Evolutionary conservation across 2,888 invertebrate species (phyloP), one percentile per base, ranked within the genome.

Genomic region (Rhodophaea formosa): DNA sequence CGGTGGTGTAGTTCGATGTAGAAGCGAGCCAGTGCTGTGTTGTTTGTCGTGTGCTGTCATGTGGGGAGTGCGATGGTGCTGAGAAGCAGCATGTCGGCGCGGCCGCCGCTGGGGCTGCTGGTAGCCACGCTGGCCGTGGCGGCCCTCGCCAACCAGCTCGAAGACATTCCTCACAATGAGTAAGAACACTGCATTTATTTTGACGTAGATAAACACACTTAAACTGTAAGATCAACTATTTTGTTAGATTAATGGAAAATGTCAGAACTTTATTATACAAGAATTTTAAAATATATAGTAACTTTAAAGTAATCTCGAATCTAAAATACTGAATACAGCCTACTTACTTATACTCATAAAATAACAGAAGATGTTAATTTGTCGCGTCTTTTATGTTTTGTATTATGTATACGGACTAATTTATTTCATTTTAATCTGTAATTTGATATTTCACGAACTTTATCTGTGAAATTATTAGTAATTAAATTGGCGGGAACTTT

Each of bases 151-250:
- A 96, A 96, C 89, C 96, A 96, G 88, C 96, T 96, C 78, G 96
- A 97, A 92, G 96, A 96, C 84, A 97, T 97, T 80, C 97, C 96
- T 61, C 96, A 96, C 86, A 96, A 96, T 90, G 96, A 96, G 97
- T 97, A 93, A 96, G 96, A 59, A 46, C 30, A 16, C 39, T 55
- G 53, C 39, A 29, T 49, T 15, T n/a, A n/a, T n/a, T 44, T 8
- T 14, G 3, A 35, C 8, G 7, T 53, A 35, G n/a, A 23, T 12
- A 46, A 46, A 23, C 10, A 45, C 23, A 17, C 3, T 10, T 10
- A 8, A 17, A 46, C 12, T 3, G 23, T 23, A 12, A 23, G 23
- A 23, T n/a, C 39, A 8, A 39, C 39, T 39, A n/a, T 39, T 39
- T 39, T 39, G 10, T 12, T 5, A 12, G 39, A 12, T 12, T 39